phyloP scores from a whole-genome alignment of 2,113 vertebrate genomes.

The Bucco capensis region DNA sequence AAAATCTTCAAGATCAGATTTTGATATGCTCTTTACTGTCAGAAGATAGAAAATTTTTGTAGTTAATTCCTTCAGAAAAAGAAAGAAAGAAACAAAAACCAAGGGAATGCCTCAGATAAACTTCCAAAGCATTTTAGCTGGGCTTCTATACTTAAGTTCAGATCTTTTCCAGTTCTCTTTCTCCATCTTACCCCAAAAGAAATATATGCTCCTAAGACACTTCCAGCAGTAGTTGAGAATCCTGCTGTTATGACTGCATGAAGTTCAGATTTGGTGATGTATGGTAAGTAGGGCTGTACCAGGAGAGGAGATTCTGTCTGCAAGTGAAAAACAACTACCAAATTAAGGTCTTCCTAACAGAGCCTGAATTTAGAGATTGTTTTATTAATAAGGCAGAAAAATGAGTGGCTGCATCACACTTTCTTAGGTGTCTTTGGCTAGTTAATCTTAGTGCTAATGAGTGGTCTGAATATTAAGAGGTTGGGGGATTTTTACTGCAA shows the following conservation, averaged over 20 bases:
- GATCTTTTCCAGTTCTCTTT: neutral
- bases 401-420: neutral
- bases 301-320: conserved; percentile 83
- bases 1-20: neutral
- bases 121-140: neutral
- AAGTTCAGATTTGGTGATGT: conserved; percentile 82
- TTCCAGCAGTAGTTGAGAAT: conserved; percentile 84
- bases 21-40: neutral
- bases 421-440: neutral
- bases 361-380: neutral
- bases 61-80: neutral
- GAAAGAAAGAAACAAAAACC: too few species aligned
- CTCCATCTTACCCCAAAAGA: conserved; percentile 82
- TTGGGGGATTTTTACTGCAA: neutral
- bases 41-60: neutral
- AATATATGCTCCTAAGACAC: conserved; percentile 83
- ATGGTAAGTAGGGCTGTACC: conserved; percentile 77
- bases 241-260: conserved; percentile 87
- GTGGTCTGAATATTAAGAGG: neutral
- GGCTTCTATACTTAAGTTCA: neutral
- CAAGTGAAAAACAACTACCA: neutral
- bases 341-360: neutral
- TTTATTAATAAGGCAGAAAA: neutral
- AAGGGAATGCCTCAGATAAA: neutral
- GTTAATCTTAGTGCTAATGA: neutral